These are phyloP conservation scores for Microcaecilia unicolor DNA, from an alignment of 2,797 vertebrate species.

Conservation along the genomic window DNA sequence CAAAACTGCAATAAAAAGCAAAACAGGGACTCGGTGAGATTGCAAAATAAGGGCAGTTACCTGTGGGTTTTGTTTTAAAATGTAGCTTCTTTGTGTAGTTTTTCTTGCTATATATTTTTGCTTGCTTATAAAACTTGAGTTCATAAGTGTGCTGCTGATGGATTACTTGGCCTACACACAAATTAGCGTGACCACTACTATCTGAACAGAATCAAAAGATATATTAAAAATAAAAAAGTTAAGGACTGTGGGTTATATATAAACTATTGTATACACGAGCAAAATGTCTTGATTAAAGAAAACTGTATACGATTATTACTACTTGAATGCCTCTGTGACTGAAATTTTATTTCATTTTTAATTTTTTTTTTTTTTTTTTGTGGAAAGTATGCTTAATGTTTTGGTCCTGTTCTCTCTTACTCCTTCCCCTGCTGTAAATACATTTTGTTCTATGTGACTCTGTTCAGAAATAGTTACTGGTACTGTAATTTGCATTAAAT, in stretches of 20 bases:
- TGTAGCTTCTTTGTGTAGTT: constrained; percentile 62
- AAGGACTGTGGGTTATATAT: constrained; percentile 72
- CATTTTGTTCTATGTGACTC: constrained; percentile 90
- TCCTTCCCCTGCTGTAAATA: constrained; percentile 87
- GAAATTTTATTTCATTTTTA: constrained; percentile 77
- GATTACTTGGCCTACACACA: constrained; percentile 65
- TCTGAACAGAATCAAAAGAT: constrained; percentile 56
- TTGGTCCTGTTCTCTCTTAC: constrained; percentile 47
- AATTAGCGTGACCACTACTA: constrained; percentile 74
- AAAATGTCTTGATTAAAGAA: constrained; percentile 79
- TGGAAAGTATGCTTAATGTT: constrained; percentile 98
- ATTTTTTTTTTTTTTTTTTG: constrained; percentile 78
- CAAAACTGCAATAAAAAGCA: constrained; percentile 52
- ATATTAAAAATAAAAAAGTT: constrained; percentile 43
- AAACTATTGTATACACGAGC: constrained; percentile 70
- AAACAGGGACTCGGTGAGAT: constrained; percentile 46
- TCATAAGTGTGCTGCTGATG: constrained; percentile 81
- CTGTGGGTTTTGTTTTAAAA: constrained; percentile 58
- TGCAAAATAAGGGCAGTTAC: constrained; percentile 35
- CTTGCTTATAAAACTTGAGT: constrained; percentile 95
- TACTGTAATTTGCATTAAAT: constrained; percentile 99
- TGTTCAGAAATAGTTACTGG: constrained; percentile 97
- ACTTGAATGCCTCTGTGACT: constrained; percentile 99
- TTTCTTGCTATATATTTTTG: constrained; percentile 59
- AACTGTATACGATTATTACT: constrained; percentile 97